Evolutionary conservation across 1,140 invertebrate genomes (phyloP).

Genomic region (Zaprionus tsacasi): DNA sequence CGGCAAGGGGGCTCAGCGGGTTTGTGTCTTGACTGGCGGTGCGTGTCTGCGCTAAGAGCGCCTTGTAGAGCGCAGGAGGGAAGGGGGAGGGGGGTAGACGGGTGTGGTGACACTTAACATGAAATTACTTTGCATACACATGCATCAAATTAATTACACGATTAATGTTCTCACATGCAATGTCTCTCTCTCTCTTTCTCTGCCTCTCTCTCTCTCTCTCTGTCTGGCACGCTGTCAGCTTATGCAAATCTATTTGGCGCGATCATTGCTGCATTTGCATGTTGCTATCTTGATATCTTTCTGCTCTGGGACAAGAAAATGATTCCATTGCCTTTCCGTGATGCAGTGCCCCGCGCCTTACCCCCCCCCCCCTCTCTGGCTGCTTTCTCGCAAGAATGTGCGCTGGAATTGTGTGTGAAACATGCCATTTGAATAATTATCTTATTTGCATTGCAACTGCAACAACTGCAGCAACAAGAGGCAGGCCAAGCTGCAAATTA

Average conservation of each 20-base stretch:
- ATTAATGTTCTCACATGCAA: constrained; percentile 84
- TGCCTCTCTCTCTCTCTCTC: background rate
- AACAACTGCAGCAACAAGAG: constrained; percentile 13
- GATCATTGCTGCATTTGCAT: constrained; percentile 81
- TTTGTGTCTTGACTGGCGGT: background rate
- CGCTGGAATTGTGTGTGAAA: constrained; percentile 84
- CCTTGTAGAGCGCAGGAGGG: too few relatives aligned
- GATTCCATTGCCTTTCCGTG: constrained; percentile 81
- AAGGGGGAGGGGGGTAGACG: constrained; percentile 15
- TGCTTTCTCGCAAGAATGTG: constrained; percentile 63
- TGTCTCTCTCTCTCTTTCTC: constrained; percentile 1
- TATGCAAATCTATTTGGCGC: constrained; percentile 82
- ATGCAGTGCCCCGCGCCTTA: constrained; percentile 29
- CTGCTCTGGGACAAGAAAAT: constrained; percentile 68
- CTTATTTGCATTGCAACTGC: constrained; percentile 77
- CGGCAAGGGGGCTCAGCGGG: background rate
- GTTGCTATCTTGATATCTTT: constrained; percentile 79
- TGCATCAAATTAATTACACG: constrained; percentile 85
- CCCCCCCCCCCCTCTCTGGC: background rate
- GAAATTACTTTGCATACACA: constrained; percentile 84
- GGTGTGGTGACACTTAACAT: constrained; percentile 83
- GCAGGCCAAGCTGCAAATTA: constrained; percentile 71
- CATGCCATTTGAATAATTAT: constrained; percentile 84
- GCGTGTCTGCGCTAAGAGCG: background rate
- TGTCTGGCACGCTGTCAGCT: constrained; percentile 31